Conservation (phyloP, 92 coral and sea anemone genomes). For the Heteractis magnifica region DNA sequence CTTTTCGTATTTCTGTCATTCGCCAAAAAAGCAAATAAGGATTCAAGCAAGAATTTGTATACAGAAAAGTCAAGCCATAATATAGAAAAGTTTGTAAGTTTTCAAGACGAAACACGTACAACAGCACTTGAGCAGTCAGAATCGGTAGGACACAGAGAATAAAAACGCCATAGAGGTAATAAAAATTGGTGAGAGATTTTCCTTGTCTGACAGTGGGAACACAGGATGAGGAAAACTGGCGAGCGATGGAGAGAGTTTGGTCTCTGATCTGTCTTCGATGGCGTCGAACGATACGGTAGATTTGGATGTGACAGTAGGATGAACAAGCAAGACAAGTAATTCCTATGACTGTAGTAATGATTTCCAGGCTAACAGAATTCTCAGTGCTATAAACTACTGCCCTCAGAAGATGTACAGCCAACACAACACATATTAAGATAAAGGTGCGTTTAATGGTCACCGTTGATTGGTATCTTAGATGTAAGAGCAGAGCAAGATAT, state of each 20-base stretch:
- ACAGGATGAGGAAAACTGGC: no score
- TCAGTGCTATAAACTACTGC: no score
- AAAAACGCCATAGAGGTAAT: background rate
- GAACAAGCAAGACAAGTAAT: background rate
- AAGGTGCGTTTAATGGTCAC: conserved; percentile 7
- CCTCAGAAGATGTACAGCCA: background rate
- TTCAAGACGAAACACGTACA: background rate
- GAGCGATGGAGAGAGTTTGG: background rate
- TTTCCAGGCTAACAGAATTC: no score
- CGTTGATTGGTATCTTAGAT: conserved; percentile 8
- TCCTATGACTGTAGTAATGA: no score
- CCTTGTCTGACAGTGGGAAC: conserved; percentile 1
- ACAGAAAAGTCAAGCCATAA: background rate
- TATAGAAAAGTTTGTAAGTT: no score
- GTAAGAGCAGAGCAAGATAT: conserved; percentile 15
- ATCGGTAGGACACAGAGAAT: background rate
- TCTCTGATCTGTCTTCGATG: conserved; percentile 13
- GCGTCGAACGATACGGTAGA: background rate
- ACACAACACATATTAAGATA: background rate
- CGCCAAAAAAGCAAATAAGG: conserved; percentile 10
- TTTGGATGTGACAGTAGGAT: conserved; percentile 4
- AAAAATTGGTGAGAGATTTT: background rate
- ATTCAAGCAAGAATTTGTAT: background rate
- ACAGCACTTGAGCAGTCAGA: background rate
- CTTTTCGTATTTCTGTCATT: background rate